Evolutionary conservation across 2,797 vertebrate genomes (phyloP), one percentile per base, ranked within the genome.

Genomic region (Benthosema pterotum): DNA sequence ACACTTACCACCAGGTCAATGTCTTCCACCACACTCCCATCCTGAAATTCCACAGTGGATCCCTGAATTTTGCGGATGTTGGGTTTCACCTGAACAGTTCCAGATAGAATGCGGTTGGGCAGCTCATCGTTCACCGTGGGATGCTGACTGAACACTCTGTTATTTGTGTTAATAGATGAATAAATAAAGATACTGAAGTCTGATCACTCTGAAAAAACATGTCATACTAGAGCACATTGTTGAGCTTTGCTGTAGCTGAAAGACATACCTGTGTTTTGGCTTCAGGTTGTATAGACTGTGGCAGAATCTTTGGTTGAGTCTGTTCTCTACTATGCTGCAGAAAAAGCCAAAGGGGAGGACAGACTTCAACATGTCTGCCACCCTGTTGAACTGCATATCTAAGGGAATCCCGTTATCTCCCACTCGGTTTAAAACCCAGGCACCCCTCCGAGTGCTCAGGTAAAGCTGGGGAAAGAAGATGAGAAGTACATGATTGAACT

Each of bases 251-350:
- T 38, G 32, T 38, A 38, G 9, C 8, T 38, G 32, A 9, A 38
- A 56, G 11, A 56, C 9, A 17, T 88, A 97, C 96, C 96, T 96
- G 93, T 97, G 94, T n/a, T 90, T 92, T 60, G 95, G 94, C 76
- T 95, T 93, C 25, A 97, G 82, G 19, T 88, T 90, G 78, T 92
- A 95, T 38, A 93, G 60, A 13, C 63, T 17, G 55, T 94, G 93
- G 69, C 92, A 72, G 67, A 94, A 92, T 65, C 77, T 80, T 4
- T 47, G 6, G 59, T 94, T 94, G 56, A 93, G 28, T 8, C 0
- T 53, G 0, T 42, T 83, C 75, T 94, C 92, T 14, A 0, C 65
- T 1, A 89, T 0, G 11, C 25, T 16, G 60, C 82, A 87, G 0
- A 62, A 0, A 11, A 88, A 0, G 18, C 61, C 17, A 28, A 55